A percentile compares a stretch with the other conserved stretches of the same genome.
These are phyloP conservation scores for Cheilosia impressa DNA, from an alignment of 2,888 invertebrate species.

Conservation along the genomic window DNA sequence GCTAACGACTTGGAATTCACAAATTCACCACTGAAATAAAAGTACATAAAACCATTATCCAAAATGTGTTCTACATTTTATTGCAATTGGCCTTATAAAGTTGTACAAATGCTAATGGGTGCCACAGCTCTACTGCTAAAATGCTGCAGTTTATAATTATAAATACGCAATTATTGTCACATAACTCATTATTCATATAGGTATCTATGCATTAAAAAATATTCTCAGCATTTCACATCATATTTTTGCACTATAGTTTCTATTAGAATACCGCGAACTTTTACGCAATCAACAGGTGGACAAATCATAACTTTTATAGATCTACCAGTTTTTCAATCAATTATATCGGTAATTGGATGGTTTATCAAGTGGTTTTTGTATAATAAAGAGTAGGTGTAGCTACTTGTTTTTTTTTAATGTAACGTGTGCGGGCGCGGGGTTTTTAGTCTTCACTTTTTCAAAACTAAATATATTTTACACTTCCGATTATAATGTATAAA, in stretches of 20 bases:
- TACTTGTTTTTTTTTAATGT: neutral
- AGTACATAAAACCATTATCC: neutral
- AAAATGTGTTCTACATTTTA: constrained; percentile 1
- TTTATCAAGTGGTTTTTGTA: neutral
- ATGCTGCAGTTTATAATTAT: constrained; percentile 30
- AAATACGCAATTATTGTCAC: constrained; percentile 49
- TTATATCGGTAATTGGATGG: constrained; percentile 9
- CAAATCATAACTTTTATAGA: constrained; percentile 32
- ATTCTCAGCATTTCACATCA: constrained; percentile 18
- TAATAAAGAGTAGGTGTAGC: neutral
- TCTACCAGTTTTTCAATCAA: constrained; percentile 32
- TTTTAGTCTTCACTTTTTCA: constrained; percentile 7
- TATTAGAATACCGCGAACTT: constrained; percentile 1
- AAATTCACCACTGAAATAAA: neutral
- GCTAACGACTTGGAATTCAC: too few relatives aligned
- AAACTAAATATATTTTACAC: neutral
- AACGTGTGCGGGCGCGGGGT: too few relatives aligned
- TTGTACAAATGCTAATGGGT: neutral
- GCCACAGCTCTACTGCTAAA: neutral
- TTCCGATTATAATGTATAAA: neutral
- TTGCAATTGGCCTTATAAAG: constrained; percentile 3
- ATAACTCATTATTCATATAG: neutral
- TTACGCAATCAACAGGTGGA: constrained; percentile 57
- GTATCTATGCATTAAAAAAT: neutral
- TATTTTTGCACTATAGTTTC: constrained; percentile 10